Conservation (phyloP, 2,888 invertebrate genomes). For the Hanleya hanleyi region DNA sequence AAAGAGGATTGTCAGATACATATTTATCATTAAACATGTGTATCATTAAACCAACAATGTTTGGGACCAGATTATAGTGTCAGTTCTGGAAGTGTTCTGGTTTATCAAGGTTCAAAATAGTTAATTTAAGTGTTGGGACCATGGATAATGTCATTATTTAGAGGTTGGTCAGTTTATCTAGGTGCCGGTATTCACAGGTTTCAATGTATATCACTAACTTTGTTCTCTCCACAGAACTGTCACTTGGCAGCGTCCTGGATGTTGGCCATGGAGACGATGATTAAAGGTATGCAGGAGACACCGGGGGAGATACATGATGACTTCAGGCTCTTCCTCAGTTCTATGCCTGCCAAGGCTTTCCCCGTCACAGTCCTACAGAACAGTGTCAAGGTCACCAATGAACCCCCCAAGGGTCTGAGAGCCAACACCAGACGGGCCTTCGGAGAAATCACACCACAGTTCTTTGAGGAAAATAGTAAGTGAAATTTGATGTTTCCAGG, state of each 20-base stretch:
- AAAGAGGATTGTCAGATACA: too few relatives aligned
- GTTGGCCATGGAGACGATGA: slow-evolving; percentile 71
- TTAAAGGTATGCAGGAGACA: slow-evolving; percentile 71
- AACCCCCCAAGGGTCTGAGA: slow-evolving; percentile 74
- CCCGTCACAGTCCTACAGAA: slow-evolving; percentile 74
- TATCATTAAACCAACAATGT: too few relatives aligned
- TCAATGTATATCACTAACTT: not conserved
- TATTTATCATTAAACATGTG: too few relatives aligned
- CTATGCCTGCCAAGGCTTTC: slow-evolving; percentile 73
- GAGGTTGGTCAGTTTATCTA: too few relatives aligned
- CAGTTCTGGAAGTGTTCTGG: too few relatives aligned
- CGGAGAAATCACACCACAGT: slow-evolving; percentile 85
- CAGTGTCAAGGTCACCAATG: slow-evolving; percentile 75
- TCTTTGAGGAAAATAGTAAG: slow-evolving; percentile 86
- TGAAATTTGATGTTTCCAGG: too few relatives aligned
- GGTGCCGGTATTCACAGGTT: too few relatives aligned
- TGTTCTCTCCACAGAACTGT: slow-evolving; percentile 68
- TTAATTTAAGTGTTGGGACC: too few relatives aligned
- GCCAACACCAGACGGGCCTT: slow-evolving; percentile 89
- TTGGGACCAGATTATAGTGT: too few relatives aligned
- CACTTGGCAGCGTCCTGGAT: slow-evolving; percentile 75
- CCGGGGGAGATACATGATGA: slow-evolving; percentile 70
- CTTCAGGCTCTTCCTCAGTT: slow-evolving; percentile 73
- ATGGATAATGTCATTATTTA: too few relatives aligned
- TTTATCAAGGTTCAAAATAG: too few relatives aligned